Conservation (phyloP, 2,113 vertebrate genomes). For the Mirza zaza region DNA sequence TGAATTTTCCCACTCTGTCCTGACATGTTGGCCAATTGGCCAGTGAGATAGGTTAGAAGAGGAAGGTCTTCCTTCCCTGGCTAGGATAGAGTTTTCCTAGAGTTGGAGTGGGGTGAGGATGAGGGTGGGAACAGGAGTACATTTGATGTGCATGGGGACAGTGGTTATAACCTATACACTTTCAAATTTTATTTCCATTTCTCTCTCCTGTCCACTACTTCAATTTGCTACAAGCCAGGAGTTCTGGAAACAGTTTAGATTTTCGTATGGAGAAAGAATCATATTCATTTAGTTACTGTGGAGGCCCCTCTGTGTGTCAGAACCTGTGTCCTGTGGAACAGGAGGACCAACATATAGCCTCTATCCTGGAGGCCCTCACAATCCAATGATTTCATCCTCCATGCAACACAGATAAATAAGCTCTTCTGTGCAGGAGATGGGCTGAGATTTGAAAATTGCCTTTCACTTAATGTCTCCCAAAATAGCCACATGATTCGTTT, state of each 20-base stretch:
- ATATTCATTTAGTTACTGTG: neutral
- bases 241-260: neutral
- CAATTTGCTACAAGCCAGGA: neutral
- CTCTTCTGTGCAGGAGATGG: neutral
- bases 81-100: fast-evolving
- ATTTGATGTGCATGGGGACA: neutral
- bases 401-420: neutral
- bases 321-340: neutral
- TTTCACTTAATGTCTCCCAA: neutral
- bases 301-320: neutral
- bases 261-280: neutral
- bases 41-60: no score
- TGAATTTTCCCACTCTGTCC: neutral
- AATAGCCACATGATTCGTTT: neutral
- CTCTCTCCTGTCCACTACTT: neutral
- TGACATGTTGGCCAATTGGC: neutral
- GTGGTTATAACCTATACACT: neutral
- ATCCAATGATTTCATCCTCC: neutral
- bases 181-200: neutral
- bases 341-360: neutral
- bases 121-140: neutral
- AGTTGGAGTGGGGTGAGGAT: neutral
- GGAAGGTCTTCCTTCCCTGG: neutral
- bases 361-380: neutral
- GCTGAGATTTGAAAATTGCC: neutral